Percentiles rank a stretch among this genome's conserved stretches.
Evolutionary conservation across 2,797 vertebrate species (phyloP).

Genomic region (Rhynchotus rufescens): DNA sequence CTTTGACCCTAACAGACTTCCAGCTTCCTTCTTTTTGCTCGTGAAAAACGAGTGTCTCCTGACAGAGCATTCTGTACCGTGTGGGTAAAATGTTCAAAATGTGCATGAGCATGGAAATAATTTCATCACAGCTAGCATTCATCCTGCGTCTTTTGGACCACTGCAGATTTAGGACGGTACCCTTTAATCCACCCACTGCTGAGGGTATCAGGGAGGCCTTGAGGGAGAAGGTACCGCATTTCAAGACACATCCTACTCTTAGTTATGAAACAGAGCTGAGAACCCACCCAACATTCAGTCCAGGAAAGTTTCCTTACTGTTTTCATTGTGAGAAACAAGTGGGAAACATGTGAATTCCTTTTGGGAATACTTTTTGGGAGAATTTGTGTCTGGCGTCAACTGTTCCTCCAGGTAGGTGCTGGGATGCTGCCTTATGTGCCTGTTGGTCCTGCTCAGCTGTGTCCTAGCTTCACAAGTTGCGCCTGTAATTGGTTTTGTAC

Average conservation of each 20-base stretch:
- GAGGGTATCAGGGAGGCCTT: neutral
- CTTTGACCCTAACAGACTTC: neutral
- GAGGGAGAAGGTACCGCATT: neutral
- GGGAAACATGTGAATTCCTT: no score
- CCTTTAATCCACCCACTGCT: neutral
- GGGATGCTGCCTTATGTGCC: neutral
- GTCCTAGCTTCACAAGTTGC: neutral
- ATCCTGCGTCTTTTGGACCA: neutral
- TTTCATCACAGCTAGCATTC: neutral
- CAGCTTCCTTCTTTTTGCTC: neutral
- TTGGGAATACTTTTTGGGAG: neutral
- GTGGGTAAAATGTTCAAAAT: neutral
- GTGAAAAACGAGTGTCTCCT: neutral
- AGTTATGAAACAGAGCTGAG: neutral
- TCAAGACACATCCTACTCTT: neutral
- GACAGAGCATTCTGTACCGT: neutral
- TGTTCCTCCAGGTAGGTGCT: neutral
- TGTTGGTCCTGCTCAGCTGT: neutral
- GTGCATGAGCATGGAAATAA: neutral
- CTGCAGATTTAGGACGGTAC: neutral
- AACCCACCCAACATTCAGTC: neutral
- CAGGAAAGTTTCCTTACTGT: neutral
- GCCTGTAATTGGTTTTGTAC: neutral
- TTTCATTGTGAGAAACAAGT: neutral
- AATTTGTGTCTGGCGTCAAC: neutral